Evolutionary conservation across 92 coral and sea anemone genomes (phyloP), one percentile per base, ranked within the genome.

Genomic region (Muricea muricata): DNA sequence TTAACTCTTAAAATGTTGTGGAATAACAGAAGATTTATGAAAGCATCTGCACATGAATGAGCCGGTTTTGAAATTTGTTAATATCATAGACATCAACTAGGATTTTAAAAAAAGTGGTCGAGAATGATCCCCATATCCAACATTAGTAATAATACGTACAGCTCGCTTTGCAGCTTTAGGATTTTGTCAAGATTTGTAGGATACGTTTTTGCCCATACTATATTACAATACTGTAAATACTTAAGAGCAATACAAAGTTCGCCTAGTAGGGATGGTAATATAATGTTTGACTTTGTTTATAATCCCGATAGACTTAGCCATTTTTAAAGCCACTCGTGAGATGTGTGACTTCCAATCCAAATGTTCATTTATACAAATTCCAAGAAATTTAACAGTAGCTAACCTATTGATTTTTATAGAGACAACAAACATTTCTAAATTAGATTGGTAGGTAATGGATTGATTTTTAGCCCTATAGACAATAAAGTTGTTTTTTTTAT

Each of bases 201-300:
- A 13, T 70, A 70, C 7, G 46, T 30, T 8, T 69, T 69, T 6
- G 46, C 75, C 42, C 75, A 69, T 10, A 69, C 40, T 34, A 32
- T 70, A 39, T 70, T 70, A 39, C 77, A 32, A 23, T 70, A 70
- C 39, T 70, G 77, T 13, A 70, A 34, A 39, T 70, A 70, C 42
- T 21, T 34, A 23, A 3, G 77, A 30, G 30, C 77, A 65, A 65
- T 65, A 65, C n/a, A n/a, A n/a, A n/a, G n/a, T n/a, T n/a, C n/a
- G n/a, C n/a, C n/a, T n/a, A n/a, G n/a, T n/a, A n/a, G n/a, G n/a
- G n/a, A n/a, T n/a, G n/a, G n/a, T n/a, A n/a, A n/a, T n/a, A n/a
- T n/a, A n/a, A n/a, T n/a, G n/a, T n/a, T n/a, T n/a, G n/a, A n/a
- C n/a, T n/a, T n/a, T n/a, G n/a, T n/a, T n/a, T n/a, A n/a, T n/a